Percentiles rank a stretch among this genome's conserved stretches.
phyloP scores from a whole-genome alignment of 2,888 invertebrate species.

The Drosophila percnosoma region DNA sequence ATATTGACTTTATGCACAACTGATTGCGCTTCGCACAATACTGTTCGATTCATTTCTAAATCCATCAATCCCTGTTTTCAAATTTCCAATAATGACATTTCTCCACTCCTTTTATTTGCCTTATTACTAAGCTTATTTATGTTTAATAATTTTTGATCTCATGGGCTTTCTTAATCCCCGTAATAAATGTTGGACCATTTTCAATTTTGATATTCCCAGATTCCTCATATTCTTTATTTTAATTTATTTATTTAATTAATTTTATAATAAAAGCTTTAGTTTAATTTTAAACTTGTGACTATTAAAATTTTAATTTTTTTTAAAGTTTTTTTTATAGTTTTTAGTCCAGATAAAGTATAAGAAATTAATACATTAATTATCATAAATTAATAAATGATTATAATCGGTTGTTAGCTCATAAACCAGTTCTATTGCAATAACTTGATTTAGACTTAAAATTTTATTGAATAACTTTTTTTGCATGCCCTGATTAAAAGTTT shows the following conservation, averaged over 20 bases:
- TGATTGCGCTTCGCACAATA: background rate
- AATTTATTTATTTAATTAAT: background rate
- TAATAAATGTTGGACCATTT: background rate
- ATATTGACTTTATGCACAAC: background rate
- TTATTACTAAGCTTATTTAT: background rate
- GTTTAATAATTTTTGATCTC: background rate
- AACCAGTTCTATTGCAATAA: background rate
- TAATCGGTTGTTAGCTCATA: background rate
- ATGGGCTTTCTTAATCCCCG: background rate
- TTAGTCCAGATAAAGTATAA: background rate
- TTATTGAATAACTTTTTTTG: background rate
- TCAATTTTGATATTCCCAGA: background rate
- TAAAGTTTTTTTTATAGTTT: too few species aligned
- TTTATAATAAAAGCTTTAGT: background rate
- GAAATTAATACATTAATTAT: too few species aligned
- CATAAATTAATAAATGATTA: background rate
- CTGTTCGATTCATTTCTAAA: background rate
- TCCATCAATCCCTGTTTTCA: background rate
- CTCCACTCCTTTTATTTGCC: background rate
- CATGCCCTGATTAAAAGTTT: background rate
- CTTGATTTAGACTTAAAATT: background rate
- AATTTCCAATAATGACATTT: background rate
- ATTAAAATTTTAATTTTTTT: background rate
- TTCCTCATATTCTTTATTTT: background rate
- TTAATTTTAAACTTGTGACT: background rate